Conservation (phyloP, 2,113 vertebrate species). For the Oryzias curvinotus region DNA sequence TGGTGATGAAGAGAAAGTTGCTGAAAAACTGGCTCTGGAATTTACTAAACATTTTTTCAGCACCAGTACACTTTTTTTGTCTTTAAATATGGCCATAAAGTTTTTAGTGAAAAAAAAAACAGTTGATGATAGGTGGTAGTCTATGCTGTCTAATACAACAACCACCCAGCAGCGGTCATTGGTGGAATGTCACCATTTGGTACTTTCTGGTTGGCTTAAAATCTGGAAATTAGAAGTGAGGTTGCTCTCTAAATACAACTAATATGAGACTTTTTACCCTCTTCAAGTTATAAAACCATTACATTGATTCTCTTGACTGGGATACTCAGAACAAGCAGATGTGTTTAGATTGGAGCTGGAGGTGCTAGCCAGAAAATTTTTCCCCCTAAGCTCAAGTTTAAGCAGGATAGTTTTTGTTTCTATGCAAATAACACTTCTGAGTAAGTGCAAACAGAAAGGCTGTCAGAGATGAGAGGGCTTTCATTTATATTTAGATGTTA, state of each 20-base stretch:
- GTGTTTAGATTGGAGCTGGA: constrained; percentile 65
- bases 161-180: too few relatives aligned
- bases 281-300: constrained; percentile 49
- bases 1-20: constrained; percentile 47
- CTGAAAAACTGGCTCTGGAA: not conserved
- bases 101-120: constrained; percentile 3
- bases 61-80: constrained; percentile 2
- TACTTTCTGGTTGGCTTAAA: too few relatives aligned
- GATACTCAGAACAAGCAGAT: constrained; percentile 62
- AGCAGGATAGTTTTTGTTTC: constrained; percentile 75
- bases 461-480: constrained; percentile 35
- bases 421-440: constrained; percentile 70
- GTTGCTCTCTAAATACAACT: constrained; percentile 33
- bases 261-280: constrained; percentile 35
- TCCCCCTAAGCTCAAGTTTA: not conserved
- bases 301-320: constrained; percentile 54
- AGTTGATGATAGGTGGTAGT: too few relatives aligned
- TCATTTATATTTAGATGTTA: too few relatives aligned
- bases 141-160: too few relatives aligned
- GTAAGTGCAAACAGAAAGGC: constrained; percentile 50
- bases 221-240: too few relatives aligned
- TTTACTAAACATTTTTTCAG: constrained; percentile 23
- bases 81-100: not conserved
- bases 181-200: too few relatives aligned
- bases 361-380: constrained; percentile 40